Conservation (phyloP, 2,888 invertebrate species). For the Mimachlamys varia region DNA sequence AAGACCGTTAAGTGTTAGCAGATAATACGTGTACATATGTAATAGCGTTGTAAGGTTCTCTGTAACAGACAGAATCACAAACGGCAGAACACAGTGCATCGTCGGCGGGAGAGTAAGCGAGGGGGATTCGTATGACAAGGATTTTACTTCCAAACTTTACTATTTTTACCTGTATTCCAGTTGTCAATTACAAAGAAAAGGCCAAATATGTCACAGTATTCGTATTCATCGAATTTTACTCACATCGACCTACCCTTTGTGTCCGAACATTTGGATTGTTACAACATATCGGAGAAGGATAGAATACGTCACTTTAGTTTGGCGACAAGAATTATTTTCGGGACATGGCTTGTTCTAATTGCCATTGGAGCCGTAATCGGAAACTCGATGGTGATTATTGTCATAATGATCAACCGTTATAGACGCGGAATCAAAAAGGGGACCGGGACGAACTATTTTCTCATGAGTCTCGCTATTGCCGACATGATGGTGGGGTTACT, state of each 20-base stretch:
- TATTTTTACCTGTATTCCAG: neutral
- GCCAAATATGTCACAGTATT: neutral
- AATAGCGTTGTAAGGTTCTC: neutral
- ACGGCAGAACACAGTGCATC: neutral
- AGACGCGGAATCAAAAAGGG: conserved; percentile 78
- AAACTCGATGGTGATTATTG: conserved; percentile 48
- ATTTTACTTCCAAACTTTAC: too few relatives aligned
- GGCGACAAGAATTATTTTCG: conserved; percentile 40
- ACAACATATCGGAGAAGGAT: neutral
- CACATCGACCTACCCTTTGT: neutral
- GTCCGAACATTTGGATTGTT: conserved; percentile 11
- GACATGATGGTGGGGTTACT: conserved; percentile 79
- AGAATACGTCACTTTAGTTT: conserved; percentile 41
- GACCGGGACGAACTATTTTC: conserved; percentile 68
- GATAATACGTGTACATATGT: neutral
- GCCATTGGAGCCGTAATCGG: conserved; percentile 41
- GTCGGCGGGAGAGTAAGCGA: too few relatives aligned
- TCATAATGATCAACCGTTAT: conserved; percentile 43
- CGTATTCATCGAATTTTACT: neutral
- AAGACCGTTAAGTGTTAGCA: neutral
- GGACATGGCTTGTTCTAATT: conserved; percentile 41
- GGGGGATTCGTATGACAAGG: neutral
- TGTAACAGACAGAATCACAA: neutral
- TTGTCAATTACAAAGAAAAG: neutral
- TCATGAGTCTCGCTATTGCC: conserved; percentile 81